Base-by-base conservation (phyloP, 1,140 invertebrate genomes). In the Pachypsylla venusta region DNA sequence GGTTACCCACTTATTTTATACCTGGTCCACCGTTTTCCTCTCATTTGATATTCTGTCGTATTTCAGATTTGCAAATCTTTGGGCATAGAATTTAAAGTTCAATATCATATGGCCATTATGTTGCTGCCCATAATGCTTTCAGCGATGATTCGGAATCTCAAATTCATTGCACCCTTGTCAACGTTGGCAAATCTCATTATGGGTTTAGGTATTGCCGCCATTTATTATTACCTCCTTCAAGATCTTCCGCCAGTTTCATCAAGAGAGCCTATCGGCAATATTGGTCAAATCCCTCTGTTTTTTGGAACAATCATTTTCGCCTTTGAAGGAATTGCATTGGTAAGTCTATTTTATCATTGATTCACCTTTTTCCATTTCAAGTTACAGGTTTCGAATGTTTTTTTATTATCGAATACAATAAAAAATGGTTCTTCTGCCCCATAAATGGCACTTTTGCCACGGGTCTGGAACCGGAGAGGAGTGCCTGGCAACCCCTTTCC, bases 261-360 rank as follows among this genome's bases (percentile, higher is more conserved):
- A 10, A 58, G 66, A 28, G 12, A 39, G 19, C 40, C 56, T 1
- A 20, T 85, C 42, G 77, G 80, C n/a, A 68, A 71, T 28, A 72
- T 78, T 59, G 80, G 56, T 1, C 28, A 61, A 14, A 73, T 89
- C 60, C 89, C 89, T 0, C 76, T 87, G 26, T 93, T 88, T 76
- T 91, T 93, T 67, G 88, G 88, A 59, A 92, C 85, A 1, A 87
- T 85, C 7, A 89, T 93, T 64, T 93, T 90, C 64, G 86, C 89
- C 2, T 77, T 92, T 63, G 89, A 93, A 74, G 89, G 89, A 55
- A 92, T 93, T 67, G 87, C 86, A 68, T 85, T 92, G 58, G 66
- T 71, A 61, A 67, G 62, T 62, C n/a, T n/a, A n/a, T n/a, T n/a
- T n/a, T n/a, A n/a, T n/a, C n/a, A n/a, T n/a, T n/a, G n/a, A n/a